phyloP scores from a whole-genome alignment of 2,113 vertebrate species.

The Campylomormyrus tamandua region DNA sequence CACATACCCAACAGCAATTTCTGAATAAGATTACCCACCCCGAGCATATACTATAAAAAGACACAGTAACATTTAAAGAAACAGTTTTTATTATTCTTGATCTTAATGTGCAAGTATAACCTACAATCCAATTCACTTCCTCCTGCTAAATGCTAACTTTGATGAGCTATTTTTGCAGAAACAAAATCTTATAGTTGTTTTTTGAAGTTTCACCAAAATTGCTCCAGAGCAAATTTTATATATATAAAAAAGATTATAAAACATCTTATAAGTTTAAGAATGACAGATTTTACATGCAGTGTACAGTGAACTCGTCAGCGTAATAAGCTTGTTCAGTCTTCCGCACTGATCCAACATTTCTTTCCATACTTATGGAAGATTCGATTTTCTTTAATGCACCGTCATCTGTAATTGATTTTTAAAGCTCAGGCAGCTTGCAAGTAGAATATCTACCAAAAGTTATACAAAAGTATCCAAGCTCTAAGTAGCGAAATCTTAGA shows the following conservation, averaged over 20 bases:
- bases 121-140: neutral
- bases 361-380: neutral
- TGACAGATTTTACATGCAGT: neutral
- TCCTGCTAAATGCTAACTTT: neutral
- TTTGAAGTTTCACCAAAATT: neutral
- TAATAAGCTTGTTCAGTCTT: neutral
- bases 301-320: neutral
- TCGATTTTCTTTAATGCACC: neutral
- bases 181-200: neutral
- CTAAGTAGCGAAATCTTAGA: neutral
- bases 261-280: neutral
- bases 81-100: neutral
- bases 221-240: neutral
- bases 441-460: neutral
- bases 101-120: neutral
- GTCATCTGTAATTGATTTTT: neutral
- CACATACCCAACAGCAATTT: neutral
- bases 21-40: neutral
- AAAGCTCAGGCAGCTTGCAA: neutral
- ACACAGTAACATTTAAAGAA: neutral
- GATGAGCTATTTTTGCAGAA: neutral
- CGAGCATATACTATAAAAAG: neutral
- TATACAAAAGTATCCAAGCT: neutral
- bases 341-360: neutral
- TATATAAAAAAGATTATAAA: neutral